These are phyloP conservation scores for Athalia rosae DNA, from an alignment of 2,888 invertebrate species.

Conservation along the genomic window DNA sequence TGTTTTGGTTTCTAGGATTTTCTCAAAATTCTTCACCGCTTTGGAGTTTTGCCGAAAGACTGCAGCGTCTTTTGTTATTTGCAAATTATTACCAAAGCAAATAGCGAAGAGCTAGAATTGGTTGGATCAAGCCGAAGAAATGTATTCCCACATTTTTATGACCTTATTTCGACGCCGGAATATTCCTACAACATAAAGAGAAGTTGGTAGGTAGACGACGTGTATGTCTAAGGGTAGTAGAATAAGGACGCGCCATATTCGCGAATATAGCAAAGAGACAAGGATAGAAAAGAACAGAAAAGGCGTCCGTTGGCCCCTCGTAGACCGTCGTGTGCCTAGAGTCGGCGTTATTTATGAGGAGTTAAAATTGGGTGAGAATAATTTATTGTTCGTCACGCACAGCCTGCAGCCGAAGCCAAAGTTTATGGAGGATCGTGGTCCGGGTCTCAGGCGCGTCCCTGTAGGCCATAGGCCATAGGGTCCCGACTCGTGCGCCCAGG, in stretches of 20 bases:
- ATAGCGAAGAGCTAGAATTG: constrained; percentile 2
- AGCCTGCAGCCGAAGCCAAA: constrained; percentile 40
- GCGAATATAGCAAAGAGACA: constrained; percentile 38
- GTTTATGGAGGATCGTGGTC: constrained; percentile 41
- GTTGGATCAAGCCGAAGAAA: constrained; percentile 6
- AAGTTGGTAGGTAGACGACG: constrained; percentile 4
- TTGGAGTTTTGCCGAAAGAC: too few relatives aligned
- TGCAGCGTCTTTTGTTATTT: too few relatives aligned
- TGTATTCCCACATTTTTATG: constrained; percentile 33
- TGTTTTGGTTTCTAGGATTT: too few relatives aligned
- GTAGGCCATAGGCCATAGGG: not conserved
- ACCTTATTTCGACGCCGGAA: not conserved
- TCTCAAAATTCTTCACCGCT: too few relatives aligned
- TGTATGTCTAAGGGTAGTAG: constrained; percentile 9
- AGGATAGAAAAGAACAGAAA: not conserved
- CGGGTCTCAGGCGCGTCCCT: constrained; percentile 1
- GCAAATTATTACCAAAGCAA: too few relatives aligned
- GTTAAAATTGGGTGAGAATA: constrained; percentile 56
- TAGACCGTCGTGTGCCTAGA: constrained; percentile 42
- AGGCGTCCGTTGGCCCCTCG: constrained; percentile 24
- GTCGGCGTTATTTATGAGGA: constrained; percentile 54
- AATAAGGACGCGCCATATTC: constrained; percentile 34
- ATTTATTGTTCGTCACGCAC: constrained; percentile 56
- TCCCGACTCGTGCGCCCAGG: constrained; percentile 34
- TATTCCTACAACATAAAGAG: constrained; percentile 38